phyloP scores from a whole-genome alignment of 1,140 invertebrate species.

The Drosophila nigromelanica region DNA sequence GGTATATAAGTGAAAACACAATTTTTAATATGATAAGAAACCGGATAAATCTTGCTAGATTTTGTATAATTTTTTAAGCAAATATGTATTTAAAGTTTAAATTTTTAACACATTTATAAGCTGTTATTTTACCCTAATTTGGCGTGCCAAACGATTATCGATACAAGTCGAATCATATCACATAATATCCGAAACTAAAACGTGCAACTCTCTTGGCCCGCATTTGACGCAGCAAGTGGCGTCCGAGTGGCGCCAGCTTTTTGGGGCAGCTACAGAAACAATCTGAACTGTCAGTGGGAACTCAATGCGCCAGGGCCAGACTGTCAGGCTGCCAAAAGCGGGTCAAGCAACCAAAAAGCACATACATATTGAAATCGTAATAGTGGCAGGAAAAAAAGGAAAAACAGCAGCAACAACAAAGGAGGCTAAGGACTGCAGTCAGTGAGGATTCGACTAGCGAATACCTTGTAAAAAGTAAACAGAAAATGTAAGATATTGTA shows the following conservation, averaged over 20 bases:
- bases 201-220: slow-evolving; percentile 25
- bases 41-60: too few species aligned
- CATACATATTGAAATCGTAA: slow-evolving; percentile 49
- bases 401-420: background rate
- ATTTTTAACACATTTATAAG: too few species aligned
- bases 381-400: slow-evolving; percentile 10
- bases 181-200: slow-evolving; percentile 1
- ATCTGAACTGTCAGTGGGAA: slow-evolving; percentile 46
- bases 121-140: too few species aligned
- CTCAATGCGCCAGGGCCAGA: slow-evolving; percentile 54
- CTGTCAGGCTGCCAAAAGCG: slow-evolving; percentile 59
- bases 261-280: slow-evolving; percentile 41
- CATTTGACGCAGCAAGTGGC: slow-evolving; percentile 31
- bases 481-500: too few species aligned
- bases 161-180: slow-evolving; percentile 2
- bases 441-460: background rate
- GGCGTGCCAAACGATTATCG: background rate
- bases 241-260: slow-evolving; percentile 56
- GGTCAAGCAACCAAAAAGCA: slow-evolving; percentile 46
- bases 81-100: too few species aligned
- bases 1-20: too few species aligned
- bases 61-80: too few species aligned
- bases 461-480: background rate
- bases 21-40: too few species aligned
- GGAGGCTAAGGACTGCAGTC: background rate